Conservation (phyloP, 2,113 vertebrate species). For the Aythya baeri region DNA sequence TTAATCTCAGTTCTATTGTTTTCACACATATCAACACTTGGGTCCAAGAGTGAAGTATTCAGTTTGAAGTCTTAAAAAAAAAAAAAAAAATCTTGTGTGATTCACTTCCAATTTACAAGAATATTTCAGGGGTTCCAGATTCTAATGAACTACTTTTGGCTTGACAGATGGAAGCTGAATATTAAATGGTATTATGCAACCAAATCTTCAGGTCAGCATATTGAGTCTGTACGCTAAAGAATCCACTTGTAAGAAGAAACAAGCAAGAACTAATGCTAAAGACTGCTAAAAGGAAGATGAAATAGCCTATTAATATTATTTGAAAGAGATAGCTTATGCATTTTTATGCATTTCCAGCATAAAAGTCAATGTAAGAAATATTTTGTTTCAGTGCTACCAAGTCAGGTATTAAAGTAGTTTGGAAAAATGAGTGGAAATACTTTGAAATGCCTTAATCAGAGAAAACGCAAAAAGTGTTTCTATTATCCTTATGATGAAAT, state of each 20-base stretch:
- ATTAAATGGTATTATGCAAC: slow-evolving; percentile 2
- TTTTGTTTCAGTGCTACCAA: slow-evolving; percentile 51
- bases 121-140: not conserved
- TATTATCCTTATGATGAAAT: not conserved
- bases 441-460: slow-evolving; percentile 45
- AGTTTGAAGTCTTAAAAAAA: not conserved
- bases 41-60: not conserved
- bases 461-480: slow-evolving; percentile 62
- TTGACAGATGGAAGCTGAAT: not conserved
- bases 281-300: slow-evolving; percentile 13
- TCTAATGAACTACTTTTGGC: not conserved
- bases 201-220: not conserved
- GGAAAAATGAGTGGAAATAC: slow-evolving; percentile 25
- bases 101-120: slow-evolving; percentile 16
- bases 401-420: slow-evolving; percentile 17
- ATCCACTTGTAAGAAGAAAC: not conserved
- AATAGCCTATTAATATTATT: slow-evolving; percentile 37
- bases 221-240: not conserved
- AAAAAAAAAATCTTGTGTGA: not conserved
- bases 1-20: not conserved
- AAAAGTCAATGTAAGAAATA: slow-evolving; percentile 59
- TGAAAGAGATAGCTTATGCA: slow-evolving; percentile 11
- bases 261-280: not conserved
- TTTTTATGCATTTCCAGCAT: slow-evolving; percentile 30
- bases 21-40: not conserved